Percentiles rank a stretch among this genome's conserved stretches.
These are phyloP conservation scores for Scomber scombrus DNA, from an alignment of 2,113 vertebrate species.

Conservation along the genomic window DNA sequence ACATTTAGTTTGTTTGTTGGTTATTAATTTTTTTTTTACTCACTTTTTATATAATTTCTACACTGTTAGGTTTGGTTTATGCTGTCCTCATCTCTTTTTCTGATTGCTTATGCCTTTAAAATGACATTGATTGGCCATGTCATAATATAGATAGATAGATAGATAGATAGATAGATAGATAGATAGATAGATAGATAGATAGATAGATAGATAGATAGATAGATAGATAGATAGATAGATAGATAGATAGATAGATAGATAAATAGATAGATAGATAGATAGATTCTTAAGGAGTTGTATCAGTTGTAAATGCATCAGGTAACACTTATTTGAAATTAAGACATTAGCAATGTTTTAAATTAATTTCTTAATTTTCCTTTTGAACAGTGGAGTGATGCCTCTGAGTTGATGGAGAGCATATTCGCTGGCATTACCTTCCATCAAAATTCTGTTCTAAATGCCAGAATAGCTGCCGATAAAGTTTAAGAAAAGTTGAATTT, in stretches of 20 bases:
- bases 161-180: too few relatives aligned
- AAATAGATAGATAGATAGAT: too few relatives aligned
- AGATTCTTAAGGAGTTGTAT: neutral
- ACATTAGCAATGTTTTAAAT: neutral
- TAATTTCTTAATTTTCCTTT: neutral
- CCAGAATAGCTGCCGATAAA: too few relatives aligned
- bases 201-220: too few relatives aligned
- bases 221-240: too few relatives aligned
- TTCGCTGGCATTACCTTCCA: neutral
- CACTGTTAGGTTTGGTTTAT: neutral
- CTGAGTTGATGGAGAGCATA: neutral
- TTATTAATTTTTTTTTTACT: neutral
- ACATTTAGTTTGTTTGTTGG: neutral
- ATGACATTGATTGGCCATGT: neutral
- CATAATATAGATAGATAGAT: too few relatives aligned
- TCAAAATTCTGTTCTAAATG: neutral
- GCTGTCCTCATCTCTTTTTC: neutral
- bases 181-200: too few relatives aligned
- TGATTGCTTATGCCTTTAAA: neutral
- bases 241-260: too few relatives aligned
- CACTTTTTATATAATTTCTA: neutral
- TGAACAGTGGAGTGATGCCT: neutral
- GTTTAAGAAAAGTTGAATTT: neutral
- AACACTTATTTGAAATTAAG: neutral
- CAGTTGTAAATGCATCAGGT: neutral